These are phyloP conservation scores for Pionites leucogaster DNA, from an alignment of 2,113 vertebrate species.

Conservation along the genomic window DNA sequence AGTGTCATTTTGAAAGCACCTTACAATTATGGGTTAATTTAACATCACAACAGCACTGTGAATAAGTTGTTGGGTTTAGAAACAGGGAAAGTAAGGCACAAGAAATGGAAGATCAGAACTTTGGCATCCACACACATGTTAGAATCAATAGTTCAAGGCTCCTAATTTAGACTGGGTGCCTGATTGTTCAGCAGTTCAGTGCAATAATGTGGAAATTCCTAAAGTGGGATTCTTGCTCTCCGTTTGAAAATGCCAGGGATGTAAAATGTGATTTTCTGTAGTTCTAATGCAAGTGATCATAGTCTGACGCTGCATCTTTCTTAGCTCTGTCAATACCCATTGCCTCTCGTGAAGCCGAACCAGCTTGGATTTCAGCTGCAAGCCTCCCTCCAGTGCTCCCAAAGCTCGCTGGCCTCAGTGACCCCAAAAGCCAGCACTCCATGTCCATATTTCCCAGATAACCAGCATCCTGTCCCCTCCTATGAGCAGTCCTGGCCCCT, in stretches of 20 bases:
- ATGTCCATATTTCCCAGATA: neutral
- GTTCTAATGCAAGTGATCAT: neutral
- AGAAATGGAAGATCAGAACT: neutral
- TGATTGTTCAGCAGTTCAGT: neutral
- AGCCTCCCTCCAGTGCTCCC: neutral
- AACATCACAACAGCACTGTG: neutral
- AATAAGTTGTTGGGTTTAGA: neutral
- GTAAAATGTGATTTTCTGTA: neutral
- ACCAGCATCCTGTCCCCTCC: neutral
- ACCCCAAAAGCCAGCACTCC: neutral
- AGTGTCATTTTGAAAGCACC: neutral
- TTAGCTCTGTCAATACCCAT: neutral
- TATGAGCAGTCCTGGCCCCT: neutral
- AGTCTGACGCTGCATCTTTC: neutral
- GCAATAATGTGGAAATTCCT: neutral
- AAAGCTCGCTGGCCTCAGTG: neutral
- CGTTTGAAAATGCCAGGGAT: neutral
- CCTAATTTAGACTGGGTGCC: neutral
- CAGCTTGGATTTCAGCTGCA: neutral
- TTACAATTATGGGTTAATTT: neutral
- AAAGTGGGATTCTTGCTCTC: neutral
- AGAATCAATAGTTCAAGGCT: neutral
- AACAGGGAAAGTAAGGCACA: neutral
- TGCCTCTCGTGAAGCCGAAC: neutral
- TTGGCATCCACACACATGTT: neutral